phyloP scores from a whole-genome alignment of 1,140 invertebrate genomes.

The Chrysoperla carnea region DNA sequence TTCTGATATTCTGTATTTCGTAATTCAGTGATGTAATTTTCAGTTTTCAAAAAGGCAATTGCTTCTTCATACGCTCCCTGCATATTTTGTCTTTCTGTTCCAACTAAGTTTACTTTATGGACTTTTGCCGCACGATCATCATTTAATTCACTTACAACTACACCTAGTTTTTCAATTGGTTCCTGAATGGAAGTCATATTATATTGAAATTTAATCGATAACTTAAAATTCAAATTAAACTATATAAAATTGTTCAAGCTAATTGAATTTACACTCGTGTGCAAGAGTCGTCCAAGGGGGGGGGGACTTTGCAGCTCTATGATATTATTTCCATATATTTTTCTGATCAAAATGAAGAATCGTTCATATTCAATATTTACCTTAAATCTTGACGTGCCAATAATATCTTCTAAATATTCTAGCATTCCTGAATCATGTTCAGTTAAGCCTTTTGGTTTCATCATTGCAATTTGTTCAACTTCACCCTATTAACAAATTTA shows the following conservation, averaged over 20 bases:
- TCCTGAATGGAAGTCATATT: slow-evolving; percentile 23
- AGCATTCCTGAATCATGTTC: slow-evolving; percentile 89
- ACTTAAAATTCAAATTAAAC: too few relatives aligned
- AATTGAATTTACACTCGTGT: too few relatives aligned
- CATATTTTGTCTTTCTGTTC: slow-evolving; percentile 77
- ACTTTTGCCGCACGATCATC: slow-evolving; percentile 73
- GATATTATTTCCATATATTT: neutral
- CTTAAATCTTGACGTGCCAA: slow-evolving; percentile 81
- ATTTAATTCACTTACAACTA: slow-evolving; percentile 59
- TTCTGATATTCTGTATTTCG: slow-evolving; percentile 55
- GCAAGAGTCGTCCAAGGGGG: too few relatives aligned
- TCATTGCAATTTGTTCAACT: slow-evolving; percentile 97
- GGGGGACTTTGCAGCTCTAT: too few relatives aligned
- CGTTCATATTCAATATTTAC: slow-evolving; percentile 19
- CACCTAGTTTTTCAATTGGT: slow-evolving; percentile 62
- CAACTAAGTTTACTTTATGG: slow-evolving; percentile 73
- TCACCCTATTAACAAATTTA: slow-evolving; percentile 73
- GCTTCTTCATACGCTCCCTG: slow-evolving; percentile 78
- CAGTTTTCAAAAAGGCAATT: slow-evolving; percentile 57
- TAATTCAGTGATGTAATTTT: slow-evolving; percentile 52
- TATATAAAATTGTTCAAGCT: too few relatives aligned
- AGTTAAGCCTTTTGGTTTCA: slow-evolving; percentile 84
- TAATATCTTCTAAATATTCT: slow-evolving; percentile 97
- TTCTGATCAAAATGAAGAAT: neutral
- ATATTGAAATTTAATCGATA: too few relatives aligned